Conservation (phyloP, 2,113 vertebrate genomes). For the Oriolus oriolus region DNA sequence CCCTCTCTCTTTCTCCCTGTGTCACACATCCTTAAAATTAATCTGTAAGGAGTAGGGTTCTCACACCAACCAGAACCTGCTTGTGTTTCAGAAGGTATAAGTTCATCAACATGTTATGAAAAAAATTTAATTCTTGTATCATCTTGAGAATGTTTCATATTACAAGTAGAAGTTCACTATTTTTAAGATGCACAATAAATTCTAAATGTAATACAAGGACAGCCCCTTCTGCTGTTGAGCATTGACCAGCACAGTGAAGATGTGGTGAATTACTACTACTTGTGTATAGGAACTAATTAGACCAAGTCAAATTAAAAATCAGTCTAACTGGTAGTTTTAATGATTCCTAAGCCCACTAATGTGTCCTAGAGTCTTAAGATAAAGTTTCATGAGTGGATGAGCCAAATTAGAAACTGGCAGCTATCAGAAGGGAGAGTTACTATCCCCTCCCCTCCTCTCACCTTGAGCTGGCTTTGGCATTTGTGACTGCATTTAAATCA, state of each 20-base stretch:
- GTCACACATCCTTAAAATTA: neutral
- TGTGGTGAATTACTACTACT: neutral
- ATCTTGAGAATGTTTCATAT: neutral
- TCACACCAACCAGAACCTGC: neutral
- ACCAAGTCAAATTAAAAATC: neutral
- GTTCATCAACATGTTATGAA: neutral
- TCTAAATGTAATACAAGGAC: neutral
- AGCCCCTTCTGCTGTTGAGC: neutral
- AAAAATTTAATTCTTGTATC: neutral
- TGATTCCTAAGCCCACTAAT: neutral
- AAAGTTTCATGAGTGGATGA: neutral
- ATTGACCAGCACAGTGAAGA: neutral
- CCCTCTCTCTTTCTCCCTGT: neutral
- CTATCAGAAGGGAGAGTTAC: neutral
- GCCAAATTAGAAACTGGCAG: neutral
- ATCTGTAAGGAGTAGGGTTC: neutral
- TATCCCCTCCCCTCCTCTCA: neutral
- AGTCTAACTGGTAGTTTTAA: neutral
- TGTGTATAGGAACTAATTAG: neutral
- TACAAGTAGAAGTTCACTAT: neutral
- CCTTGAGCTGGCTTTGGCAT: neutral
- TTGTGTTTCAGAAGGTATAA: neutral
- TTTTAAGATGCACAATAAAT: neutral
- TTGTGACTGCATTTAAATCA: neutral
- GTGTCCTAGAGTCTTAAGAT: neutral